Evolutionary conservation across 2,797 vertebrate species (phyloP).

Genomic region (Macropodus opercularis): DNA sequence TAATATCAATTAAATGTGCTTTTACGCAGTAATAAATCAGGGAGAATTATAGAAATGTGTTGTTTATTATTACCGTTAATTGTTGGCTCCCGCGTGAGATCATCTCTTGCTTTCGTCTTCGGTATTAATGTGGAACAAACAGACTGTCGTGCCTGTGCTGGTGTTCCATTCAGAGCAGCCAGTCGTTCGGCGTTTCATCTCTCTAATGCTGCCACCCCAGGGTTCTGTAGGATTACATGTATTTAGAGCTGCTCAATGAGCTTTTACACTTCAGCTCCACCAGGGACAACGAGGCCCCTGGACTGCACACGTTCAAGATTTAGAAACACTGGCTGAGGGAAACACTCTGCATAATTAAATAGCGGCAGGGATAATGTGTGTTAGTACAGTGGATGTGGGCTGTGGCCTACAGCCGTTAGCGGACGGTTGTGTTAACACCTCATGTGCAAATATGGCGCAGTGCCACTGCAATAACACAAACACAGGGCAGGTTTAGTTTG

Average conservation of each 20-base stretch:
- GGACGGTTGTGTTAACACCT: too few species aligned
- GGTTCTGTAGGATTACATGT: constrained; percentile 49
- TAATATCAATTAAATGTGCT: background rate
- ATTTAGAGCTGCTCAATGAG: constrained; percentile 42
- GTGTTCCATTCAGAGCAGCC: constrained; percentile 2
- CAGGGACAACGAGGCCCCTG: constrained; percentile 12
- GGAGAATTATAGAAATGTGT: background rate
- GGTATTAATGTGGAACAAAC: background rate
- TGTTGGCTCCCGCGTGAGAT: too few species aligned
- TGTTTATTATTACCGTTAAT: too few species aligned
- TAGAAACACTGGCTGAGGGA: constrained; percentile 6
- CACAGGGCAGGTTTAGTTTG: background rate
- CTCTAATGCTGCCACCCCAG: constrained; percentile 28
- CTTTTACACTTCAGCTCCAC: constrained; percentile 32
- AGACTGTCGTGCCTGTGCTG: background rate
- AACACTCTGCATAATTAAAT: background rate
- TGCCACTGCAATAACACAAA: background rate
- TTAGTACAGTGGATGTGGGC: background rate
- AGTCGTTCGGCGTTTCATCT: constrained; percentile 22
- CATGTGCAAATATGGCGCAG: background rate
- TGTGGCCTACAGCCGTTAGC: too few species aligned
- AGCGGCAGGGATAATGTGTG: background rate
- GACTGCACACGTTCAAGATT: constrained; percentile 17
- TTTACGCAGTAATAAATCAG: background rate
- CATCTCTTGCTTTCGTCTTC: background rate